phyloP scores from a whole-genome alignment of 2,888 invertebrate species.

The Eudasyphora cyanicolor region DNA sequence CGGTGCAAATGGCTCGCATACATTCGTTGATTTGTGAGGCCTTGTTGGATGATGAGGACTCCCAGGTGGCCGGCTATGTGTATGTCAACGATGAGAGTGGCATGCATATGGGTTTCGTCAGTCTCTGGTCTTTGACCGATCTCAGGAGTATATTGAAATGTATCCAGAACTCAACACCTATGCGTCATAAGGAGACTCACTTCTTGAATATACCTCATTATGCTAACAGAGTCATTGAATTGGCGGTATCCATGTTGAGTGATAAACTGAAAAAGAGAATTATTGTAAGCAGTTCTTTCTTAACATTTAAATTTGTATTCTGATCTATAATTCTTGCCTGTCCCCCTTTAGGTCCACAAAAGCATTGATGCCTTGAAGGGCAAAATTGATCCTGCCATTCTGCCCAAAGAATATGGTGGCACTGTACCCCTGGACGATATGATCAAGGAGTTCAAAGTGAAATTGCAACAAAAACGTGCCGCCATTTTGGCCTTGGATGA shows the following conservation, averaged over 20 bases:
- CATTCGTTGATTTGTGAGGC: constrained; percentile 93
- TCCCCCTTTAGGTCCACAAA: constrained; percentile 84
- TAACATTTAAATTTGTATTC: neutral
- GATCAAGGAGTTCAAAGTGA: constrained; percentile 87
- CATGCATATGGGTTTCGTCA: constrained; percentile 90
- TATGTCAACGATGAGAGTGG: constrained; percentile 92
- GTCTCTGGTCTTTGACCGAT: constrained; percentile 90
- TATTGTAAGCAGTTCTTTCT: constrained; percentile 82
- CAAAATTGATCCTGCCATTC: constrained; percentile 86
- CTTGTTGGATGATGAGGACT: constrained; percentile 91
- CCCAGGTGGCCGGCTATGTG: constrained; percentile 91
- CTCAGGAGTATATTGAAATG: constrained; percentile 88
- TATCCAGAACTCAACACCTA: constrained; percentile 93
- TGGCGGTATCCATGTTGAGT: constrained; percentile 89
- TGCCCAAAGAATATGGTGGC: constrained; percentile 95
- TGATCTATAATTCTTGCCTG: neutral
- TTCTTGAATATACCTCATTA: constrained; percentile 91
- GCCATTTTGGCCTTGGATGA: constrained; percentile 87
- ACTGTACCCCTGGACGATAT: constrained; percentile 89
- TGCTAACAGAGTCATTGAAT: constrained; percentile 90
- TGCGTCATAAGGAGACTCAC: constrained; percentile 94
- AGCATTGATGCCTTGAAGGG: constrained; percentile 86
- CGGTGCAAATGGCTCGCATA: constrained; percentile 91
- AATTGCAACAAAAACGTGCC: constrained; percentile 84
- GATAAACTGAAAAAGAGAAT: constrained; percentile 92